Evolutionary conservation across 2,888 invertebrate genomes (phyloP), one percentile per base, ranked within the genome.

Genomic region (Drosophila kuntzei): DNA sequence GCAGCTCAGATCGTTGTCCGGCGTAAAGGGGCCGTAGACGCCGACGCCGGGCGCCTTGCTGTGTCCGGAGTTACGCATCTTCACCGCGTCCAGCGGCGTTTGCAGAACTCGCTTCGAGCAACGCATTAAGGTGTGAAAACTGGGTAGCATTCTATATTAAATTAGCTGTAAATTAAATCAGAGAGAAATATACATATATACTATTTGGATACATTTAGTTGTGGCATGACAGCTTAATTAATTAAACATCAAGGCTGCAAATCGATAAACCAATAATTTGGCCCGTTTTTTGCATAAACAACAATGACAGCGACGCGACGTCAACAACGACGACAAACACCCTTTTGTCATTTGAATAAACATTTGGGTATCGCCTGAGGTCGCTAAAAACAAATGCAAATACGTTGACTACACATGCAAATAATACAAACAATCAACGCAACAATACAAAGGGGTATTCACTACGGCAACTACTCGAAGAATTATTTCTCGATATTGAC

Each of bases 1-100:
- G 93, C 98, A 98, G 70, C 92, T 90, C 66, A 91, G 90, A 74
- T 89, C 87, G 68, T 79, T 84, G 62, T 89, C 89, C 34, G 76
- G 76, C 18, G 80, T 74, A 8, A 87, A 73, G 60, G 80, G 71
- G 7, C 87, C 87, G 11, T 77, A 83, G 34, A 76, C 50, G 46
- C 80, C 70, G 12, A 47, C 68, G 39, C 51, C 62, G 1, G 83
- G 50, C 47, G 87, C 74, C 47, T 83, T 80, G 46, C 70, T 86
- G 27, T 80, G 86, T 12, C 82, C 87, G 25, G 59, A 8, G 68
- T 41, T 86, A 34, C 65, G 71, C 87, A 83, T 87, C 54, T 83
- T 74, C 53, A 80, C 79, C 80, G 68, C 77, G 76, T 83, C 83
- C 81, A 86, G 89, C 75, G 84, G 88, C 79, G 81, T 51, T 79